Evolutionary conservation across 2,888 invertebrate species (phyloP).

Genomic region (Autographa pulchrina): DNA sequence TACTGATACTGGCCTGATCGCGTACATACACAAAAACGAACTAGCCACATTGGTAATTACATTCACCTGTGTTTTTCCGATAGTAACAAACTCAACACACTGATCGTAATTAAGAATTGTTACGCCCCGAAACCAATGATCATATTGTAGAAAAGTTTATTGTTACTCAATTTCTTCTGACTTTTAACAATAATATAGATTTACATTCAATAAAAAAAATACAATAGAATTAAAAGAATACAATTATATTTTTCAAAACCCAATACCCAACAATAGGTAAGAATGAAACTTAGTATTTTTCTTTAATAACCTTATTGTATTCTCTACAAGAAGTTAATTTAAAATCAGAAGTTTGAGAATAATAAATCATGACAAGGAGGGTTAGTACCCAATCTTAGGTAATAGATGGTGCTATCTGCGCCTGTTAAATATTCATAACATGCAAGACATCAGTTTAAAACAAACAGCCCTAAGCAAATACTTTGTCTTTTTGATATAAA

Average conservation of each 20-base stretch:
- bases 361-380: not conserved
- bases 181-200: not conserved
- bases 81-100: slow-evolving; percentile 17
- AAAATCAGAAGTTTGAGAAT: slow-evolving; percentile 1
- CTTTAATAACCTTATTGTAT: too few relatives aligned
- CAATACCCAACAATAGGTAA: too few relatives aligned
- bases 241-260: too few relatives aligned
- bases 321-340: not conserved
- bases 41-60: slow-evolving; percentile 10
- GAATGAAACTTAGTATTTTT: too few relatives aligned
- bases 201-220: too few relatives aligned
- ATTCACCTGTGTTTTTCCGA: slow-evolving; percentile 24
- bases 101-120: slow-evolving; percentile 22
- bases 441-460: not conserved
- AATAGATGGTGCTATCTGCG: not conserved
- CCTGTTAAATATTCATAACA: not conserved
- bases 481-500: not conserved
- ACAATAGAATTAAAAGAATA: too few relatives aligned
- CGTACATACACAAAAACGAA: not conserved
- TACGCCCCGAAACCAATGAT: slow-evolving; percentile 23
- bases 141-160: slow-evolving; percentile 9
- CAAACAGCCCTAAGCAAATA: too few relatives aligned
- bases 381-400: slow-evolving; percentile 2
- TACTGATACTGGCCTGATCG: too few relatives aligned
- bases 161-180: not conserved